phyloP scores from a whole-genome alignment of 2,888 invertebrate species.

The Acholoe squamosa region DNA sequence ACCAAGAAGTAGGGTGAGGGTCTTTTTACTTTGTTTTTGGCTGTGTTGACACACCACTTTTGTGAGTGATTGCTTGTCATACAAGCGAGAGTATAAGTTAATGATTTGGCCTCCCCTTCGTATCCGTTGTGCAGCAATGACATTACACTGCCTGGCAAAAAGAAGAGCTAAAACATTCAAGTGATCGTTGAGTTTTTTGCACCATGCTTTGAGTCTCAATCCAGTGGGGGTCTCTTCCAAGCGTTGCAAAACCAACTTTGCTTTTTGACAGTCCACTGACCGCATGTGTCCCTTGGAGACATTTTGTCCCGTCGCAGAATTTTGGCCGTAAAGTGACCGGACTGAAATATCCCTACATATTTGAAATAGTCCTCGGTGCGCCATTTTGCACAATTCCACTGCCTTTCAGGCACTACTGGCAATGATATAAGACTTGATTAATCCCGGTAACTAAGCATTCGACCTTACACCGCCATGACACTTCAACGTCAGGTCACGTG shows the following conservation, averaged over 20 bases:
- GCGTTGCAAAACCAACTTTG: constrained; percentile 37
- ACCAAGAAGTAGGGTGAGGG: constrained; percentile 72
- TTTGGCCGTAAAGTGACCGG: constrained; percentile 42
- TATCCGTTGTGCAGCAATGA: constrained; percentile 76
- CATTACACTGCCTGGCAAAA: constrained; percentile 77
- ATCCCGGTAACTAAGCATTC: neutral
- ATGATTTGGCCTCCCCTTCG: constrained; percentile 75
- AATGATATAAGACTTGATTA: neutral
- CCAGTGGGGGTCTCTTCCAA: neutral
- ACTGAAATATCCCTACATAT: constrained; percentile 28
- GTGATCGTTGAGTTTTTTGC: constrained; percentile 34
- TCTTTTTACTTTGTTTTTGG: constrained; percentile 68
- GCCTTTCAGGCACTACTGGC: neutral
- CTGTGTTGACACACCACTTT: constrained; percentile 71
- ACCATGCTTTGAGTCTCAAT: neutral
- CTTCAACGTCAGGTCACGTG: constrained; percentile 17
- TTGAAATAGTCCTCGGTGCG: constrained; percentile 20
- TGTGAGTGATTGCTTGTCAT: constrained; percentile 72
- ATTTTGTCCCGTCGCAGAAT: neutral
- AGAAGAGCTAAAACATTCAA: constrained; percentile 65
- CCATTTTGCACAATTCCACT: neutral
- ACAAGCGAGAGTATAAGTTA: constrained; percentile 75
- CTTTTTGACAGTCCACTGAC: constrained; percentile 29
- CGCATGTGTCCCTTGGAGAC: neutral
- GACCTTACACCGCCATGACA: constrained; percentile 45